phyloP scores from a whole-genome alignment of 2,113 vertebrate genomes.

The Colistium nudipinnis region DNA sequence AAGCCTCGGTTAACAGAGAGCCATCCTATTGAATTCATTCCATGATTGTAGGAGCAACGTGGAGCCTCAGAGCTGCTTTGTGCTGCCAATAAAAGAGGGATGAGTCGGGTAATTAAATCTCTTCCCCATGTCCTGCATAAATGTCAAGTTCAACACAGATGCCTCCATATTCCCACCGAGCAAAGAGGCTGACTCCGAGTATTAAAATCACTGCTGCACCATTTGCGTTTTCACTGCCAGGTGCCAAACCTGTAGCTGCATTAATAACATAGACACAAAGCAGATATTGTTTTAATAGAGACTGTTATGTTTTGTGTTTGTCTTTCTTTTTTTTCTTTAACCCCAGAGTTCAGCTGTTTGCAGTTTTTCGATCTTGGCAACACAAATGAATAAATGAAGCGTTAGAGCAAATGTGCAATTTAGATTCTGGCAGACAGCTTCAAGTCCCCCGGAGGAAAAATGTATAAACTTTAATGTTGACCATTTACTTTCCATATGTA shows the following conservation, averaged over 20 bases:
- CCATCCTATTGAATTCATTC: slow-evolving; percentile 18
- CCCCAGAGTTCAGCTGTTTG: background rate
- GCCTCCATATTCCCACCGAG: slow-evolving; percentile 17
- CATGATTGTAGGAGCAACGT: slow-evolving; percentile 14
- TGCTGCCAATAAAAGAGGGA: slow-evolving; percentile 44
- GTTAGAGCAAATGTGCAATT: slow-evolving; percentile 20
- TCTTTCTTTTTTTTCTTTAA: background rate
- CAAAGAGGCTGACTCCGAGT: slow-evolving; percentile 14
- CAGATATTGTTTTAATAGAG: slow-evolving; percentile 30
- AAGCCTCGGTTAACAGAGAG: no score
- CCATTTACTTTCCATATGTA: slow-evolving; percentile 18
- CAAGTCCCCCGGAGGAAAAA: background rate
- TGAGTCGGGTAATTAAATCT: slow-evolving; percentile 59
- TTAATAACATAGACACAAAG: slow-evolving; percentile 3
- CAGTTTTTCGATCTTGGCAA: slow-evolving; percentile 21
- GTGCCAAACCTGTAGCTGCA: slow-evolving; percentile 14
- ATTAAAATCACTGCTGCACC: slow-evolving; percentile 26
- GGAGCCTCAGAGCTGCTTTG: slow-evolving; percentile 9
- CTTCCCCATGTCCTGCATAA: slow-evolving; percentile 38
- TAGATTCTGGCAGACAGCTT: slow-evolving; percentile 24
- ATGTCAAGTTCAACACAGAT: slow-evolving; percentile 52
- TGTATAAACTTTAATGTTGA: background rate
- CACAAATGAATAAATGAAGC: background rate
- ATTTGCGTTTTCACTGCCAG: slow-evolving; percentile 3
- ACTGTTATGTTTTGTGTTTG: background rate